Evolutionary conservation across 2,113 vertebrate species (phyloP).

Genomic region (Mirounga angustirostris): DNA sequence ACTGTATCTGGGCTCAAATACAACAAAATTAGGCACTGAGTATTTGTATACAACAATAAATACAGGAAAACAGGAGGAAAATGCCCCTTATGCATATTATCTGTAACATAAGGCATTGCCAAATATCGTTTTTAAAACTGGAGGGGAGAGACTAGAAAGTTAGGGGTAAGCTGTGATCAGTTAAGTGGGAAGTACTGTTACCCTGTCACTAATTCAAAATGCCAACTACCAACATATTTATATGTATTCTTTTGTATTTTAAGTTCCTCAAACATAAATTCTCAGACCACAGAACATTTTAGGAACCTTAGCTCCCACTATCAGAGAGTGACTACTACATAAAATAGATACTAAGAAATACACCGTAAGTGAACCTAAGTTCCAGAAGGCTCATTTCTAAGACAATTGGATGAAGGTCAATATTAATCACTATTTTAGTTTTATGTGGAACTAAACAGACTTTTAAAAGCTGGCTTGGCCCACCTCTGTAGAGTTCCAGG

Average conservation of each 20-base stretch:
- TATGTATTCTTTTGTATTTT: neutral
- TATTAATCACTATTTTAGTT: neutral
- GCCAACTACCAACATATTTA: neutral
- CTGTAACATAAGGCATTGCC: neutral
- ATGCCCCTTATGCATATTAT: too few relatives aligned
- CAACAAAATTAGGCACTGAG: neutral
- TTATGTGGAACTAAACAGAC: neutral
- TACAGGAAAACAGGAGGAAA: neutral
- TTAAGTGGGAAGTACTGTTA: neutral
- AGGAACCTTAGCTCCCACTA: neutral
- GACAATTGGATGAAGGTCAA: neutral
- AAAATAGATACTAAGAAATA: neutral
- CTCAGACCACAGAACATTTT: neutral
- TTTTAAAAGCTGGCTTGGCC: neutral
- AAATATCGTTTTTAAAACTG: neutral
- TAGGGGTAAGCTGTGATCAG: neutral
- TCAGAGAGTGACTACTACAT: neutral
- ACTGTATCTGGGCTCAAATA: neutral
- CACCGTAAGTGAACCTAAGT: neutral
- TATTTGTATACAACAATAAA: neutral
- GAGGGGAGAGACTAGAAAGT: neutral
- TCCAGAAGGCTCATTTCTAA: neutral
- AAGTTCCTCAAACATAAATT: conserved; percentile 26
- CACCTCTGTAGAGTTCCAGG: neutral
- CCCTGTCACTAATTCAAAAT: neutral